Percentiles rank a stretch among this genome's conserved stretches.
Conservation (phyloP, 2,797 vertebrate species). For the Gambelia wislizenii region DNA sequence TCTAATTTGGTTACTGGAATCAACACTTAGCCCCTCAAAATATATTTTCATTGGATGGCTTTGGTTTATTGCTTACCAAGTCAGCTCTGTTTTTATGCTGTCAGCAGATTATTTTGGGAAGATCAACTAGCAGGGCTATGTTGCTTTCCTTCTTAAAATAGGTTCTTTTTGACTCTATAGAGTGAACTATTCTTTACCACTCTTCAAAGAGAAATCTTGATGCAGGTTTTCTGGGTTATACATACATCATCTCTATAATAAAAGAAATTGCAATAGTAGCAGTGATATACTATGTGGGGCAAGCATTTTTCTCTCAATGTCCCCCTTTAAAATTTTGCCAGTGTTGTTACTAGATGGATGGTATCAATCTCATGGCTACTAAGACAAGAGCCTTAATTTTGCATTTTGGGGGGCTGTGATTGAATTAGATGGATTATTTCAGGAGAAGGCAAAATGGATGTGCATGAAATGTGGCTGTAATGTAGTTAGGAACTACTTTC, state of each 20-base stretch:
- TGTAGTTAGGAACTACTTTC: not conserved
- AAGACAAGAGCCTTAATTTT: not conserved
- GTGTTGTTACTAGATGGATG: not conserved
- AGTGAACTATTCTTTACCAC: not conserved
- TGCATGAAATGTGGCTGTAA: not conserved
- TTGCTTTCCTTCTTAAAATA: slow-evolving; percentile 40
- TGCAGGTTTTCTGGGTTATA: not conserved
- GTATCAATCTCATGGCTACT: not conserved
- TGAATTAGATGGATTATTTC: not conserved
- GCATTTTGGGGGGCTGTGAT: not conserved
- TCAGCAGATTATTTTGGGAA: slow-evolving; percentile 51
- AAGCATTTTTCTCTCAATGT: not conserved
- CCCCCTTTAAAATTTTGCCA: not conserved
- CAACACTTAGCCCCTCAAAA: not conserved
- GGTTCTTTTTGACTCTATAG: slow-evolving; percentile 15
- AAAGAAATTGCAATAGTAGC: not conserved
- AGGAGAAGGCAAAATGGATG: not conserved
- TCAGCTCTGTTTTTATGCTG: slow-evolving; percentile 32
- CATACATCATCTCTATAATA: not conserved
- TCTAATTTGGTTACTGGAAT: slow-evolving; percentile 37
- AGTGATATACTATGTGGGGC: not conserved
- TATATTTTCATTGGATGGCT: slow-evolving; percentile 3
- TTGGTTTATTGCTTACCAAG: slow-evolving; percentile 23
- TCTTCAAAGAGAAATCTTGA: slow-evolving; percentile 24
- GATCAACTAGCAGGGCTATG: slow-evolving; percentile 1